A percentile compares a stretch with the other conserved stretches of the same genome.
These are phyloP conservation scores for Colinus virginianus DNA, from an alignment of 2,113 vertebrate species.

Conservation along the genomic window DNA sequence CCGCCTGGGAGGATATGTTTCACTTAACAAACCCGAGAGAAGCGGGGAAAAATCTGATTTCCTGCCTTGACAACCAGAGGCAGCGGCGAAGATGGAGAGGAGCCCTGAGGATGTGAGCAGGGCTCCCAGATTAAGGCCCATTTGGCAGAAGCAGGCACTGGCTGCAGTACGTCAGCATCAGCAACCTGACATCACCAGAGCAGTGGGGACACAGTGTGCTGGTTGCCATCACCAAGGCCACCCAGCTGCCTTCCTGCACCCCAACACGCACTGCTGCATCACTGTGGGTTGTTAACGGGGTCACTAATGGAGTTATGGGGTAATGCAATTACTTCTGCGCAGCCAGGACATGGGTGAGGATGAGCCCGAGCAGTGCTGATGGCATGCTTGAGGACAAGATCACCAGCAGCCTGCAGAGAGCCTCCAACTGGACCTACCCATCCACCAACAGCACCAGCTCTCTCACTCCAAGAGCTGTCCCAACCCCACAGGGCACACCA, in stretches of 20 bases:
- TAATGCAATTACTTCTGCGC: neutral
- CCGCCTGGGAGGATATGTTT: neutral
- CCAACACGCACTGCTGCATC: neutral
- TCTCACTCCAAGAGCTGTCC: accelerated
- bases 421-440: neutral
- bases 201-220: neutral
- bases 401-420: neutral
- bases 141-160: neutral
- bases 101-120: neutral
- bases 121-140: neutral
- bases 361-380: too few relatives aligned
- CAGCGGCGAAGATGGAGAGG: neutral
- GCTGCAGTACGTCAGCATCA: accelerated
- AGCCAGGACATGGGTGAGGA: neutral
- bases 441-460: too few relatives aligned
- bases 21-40: neutral
- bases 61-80: neutral
- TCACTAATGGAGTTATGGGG: neutral
- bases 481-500: neutral
- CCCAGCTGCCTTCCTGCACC: neutral
- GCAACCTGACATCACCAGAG: neutral
- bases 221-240: neutral
- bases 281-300: accelerated
- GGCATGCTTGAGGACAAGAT: neutral
- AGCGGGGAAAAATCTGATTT: constrained; percentile 24